A percentile compares a stretch with the other conserved stretches of the same genome.
Evolutionary conservation across 2,797 vertebrate genomes (phyloP).

Genomic region (Peromyscus aztecus): DNA sequence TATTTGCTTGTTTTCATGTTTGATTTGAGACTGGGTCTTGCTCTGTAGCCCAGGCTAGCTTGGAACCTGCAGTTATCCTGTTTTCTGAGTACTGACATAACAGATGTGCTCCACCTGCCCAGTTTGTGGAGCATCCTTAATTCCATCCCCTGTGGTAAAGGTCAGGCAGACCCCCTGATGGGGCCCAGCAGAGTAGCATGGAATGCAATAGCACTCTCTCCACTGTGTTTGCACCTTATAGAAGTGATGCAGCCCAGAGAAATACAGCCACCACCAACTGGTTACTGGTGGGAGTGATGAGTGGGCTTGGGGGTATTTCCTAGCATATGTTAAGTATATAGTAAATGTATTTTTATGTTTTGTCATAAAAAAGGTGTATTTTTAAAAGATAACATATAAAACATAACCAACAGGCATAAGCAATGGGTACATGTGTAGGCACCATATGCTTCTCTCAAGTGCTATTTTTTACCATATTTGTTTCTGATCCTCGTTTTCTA

Average conservation of each 20-base stretch:
- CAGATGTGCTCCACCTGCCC: neutral
- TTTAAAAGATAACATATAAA: neutral
- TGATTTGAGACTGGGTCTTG: neutral
- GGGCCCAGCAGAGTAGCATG: neutral
- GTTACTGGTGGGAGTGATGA: neutral
- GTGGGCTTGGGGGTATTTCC: neutral
- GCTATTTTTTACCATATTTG: neutral
- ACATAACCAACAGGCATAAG: neutral
- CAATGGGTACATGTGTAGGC: accelerated
- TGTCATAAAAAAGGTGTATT: neutral
- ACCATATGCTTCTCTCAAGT: accelerated
- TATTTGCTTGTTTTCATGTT: neutral
- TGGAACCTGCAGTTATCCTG: neutral
- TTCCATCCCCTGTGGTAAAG: no score
- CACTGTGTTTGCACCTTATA: neutral
- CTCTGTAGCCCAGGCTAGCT: neutral
- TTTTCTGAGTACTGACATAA: neutral
- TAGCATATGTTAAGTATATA: neutral
- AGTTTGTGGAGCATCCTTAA: neutral
- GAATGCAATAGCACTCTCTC: neutral
- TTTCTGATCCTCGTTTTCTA: neutral
- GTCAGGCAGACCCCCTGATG: no score
- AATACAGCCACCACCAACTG: neutral
- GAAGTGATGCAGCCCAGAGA: neutral
- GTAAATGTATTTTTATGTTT: neutral